Base-by-base conservation (phyloP, 2,888 invertebrate species). In the Dioctria rufipes region DNA sequence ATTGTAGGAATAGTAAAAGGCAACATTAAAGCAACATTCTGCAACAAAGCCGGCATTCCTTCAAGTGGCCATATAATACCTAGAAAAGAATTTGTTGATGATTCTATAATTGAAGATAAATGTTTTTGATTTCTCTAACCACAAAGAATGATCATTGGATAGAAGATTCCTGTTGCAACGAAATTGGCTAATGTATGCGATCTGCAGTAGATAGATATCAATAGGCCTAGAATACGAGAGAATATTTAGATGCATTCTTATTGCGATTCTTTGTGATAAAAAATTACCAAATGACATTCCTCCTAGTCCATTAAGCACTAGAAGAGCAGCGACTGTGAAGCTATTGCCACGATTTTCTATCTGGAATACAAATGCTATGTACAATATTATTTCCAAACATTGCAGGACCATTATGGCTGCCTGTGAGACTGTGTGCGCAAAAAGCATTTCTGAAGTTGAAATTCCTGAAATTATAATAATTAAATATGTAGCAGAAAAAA, bases 101-200 rank as follows among this genome's bases (percentile, higher is more conserved):
- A 51, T 51, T 51, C 11, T 51, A 51, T 25, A 25, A 25, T n/a
- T 8, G 2, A 6, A 6, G 3, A 51, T 49, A 25, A 3, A 11
- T 69, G 4, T 39, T 37, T 46, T 71, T 61, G 11, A 9, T 60
- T 73, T n/a, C 5, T 43, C 25, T 25, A 88, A 96, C 97, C 97
- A 87, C 96, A 95, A 5, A 96, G 90, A 83, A 98, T 90, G 83
- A 97, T 92, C 91, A 96, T 94, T 0, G 97, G 97, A 86, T 97
- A 97, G 86, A 97, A 97, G 83, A 95, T 95, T 11, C 97, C 97
- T 0, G 96, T 93, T 0, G 96, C 92, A 9, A 95, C 91, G 87
- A 96, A 96, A 90, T 96, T 95, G 0, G 96, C 94, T 85, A 94
- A 91, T 0, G 93, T 93, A 84, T 96, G 95, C 46, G 94, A 93